A percentile compares a stretch with the other conserved stretches of the same genome.
Conservation (phyloP, 1,140 invertebrate genomes). For the Drosophila ambigua region DNA sequence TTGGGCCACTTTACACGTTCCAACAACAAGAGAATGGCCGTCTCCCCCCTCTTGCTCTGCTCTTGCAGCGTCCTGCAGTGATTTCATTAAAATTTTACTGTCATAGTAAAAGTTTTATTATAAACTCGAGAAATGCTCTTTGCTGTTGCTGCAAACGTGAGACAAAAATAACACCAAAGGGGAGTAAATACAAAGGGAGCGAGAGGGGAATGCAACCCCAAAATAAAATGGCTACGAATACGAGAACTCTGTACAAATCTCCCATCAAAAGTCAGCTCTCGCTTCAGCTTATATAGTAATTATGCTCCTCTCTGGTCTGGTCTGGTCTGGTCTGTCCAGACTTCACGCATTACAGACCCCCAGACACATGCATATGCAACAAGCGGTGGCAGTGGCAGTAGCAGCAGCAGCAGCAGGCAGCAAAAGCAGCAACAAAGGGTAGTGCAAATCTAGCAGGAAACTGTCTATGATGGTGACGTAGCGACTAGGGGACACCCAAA, state of each 20-base stretch:
- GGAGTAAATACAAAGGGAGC: constrained; percentile 14
- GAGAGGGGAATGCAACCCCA: neutral
- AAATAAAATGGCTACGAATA: too few species aligned
- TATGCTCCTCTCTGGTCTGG: constrained; percentile 42
- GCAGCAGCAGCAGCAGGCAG: constrained; percentile 8
- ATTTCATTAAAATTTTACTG: constrained; percentile 78
- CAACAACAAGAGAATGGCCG: constrained; percentile 24
- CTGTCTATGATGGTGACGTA: too few species aligned
- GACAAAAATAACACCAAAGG: constrained; percentile 54
- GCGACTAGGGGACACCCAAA: too few species aligned
- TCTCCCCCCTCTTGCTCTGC: constrained; percentile 4
- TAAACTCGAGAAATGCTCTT: constrained; percentile 48
- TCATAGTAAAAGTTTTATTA: constrained; percentile 77
- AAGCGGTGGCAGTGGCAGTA: constrained; percentile 34
- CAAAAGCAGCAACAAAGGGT: neutral
- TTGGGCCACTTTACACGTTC: constrained; percentile 46
- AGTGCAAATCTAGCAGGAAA: too few species aligned
- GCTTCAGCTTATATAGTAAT: constrained; percentile 62
- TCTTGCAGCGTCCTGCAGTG: constrained; percentile 66
- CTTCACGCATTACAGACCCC: constrained; percentile 28
- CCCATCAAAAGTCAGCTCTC: constrained; percentile 51
- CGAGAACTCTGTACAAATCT: too few species aligned
- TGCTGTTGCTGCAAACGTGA: constrained; percentile 51
- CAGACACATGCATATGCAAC: constrained; percentile 58
- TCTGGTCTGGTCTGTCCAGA: constrained; percentile 42